These are phyloP conservation scores for Intellagama lesueurii DNA, from an alignment of 2,797 vertebrate species.

Conservation along the genomic window DNA sequence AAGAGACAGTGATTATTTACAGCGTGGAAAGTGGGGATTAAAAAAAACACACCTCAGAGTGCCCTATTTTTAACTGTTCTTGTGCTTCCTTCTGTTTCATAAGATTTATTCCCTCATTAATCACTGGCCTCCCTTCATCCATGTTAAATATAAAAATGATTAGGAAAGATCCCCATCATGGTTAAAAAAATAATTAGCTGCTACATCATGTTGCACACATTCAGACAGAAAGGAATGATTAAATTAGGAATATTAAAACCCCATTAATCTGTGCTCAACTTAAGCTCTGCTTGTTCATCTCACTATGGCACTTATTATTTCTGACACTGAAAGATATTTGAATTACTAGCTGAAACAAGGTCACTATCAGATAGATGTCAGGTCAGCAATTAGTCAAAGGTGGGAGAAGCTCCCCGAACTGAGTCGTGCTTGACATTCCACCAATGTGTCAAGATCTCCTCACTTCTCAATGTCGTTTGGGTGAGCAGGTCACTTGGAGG, in stretches of 20 bases:
- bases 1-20: constrained; percentile 41
- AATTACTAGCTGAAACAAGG: constrained; percentile 79
- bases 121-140: constrained; percentile 80
- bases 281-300: constrained; percentile 84
- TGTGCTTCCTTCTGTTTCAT: constrained; percentile 73
- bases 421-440: constrained; percentile 62
- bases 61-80: constrained; percentile 72
- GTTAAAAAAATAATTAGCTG: constrained; percentile 93
- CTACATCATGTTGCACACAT: constrained; percentile 84
- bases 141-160: constrained; percentile 84
- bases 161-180: constrained; percentile 88
- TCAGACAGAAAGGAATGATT: constrained; percentile 89
- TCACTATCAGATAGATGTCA: constrained; percentile 78
- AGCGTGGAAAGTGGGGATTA: constrained; percentile 16
- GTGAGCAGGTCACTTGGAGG: not conserved
- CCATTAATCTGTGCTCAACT: constrained; percentile 90
- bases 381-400: constrained; percentile 80
- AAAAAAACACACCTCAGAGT: constrained; percentile 33
- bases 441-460: constrained; percentile 26
- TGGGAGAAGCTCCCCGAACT: constrained; percentile 65
- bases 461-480: not conserved
- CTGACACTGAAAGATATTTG: constrained; percentile 79
- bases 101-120: constrained; percentile 82
- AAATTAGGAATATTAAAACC: constrained; percentile 91
- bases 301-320: constrained; percentile 77